Percentiles rank a stretch among this genome's conserved stretches.
phyloP scores from a whole-genome alignment of 2,113 vertebrate species.

The human region DNA sequence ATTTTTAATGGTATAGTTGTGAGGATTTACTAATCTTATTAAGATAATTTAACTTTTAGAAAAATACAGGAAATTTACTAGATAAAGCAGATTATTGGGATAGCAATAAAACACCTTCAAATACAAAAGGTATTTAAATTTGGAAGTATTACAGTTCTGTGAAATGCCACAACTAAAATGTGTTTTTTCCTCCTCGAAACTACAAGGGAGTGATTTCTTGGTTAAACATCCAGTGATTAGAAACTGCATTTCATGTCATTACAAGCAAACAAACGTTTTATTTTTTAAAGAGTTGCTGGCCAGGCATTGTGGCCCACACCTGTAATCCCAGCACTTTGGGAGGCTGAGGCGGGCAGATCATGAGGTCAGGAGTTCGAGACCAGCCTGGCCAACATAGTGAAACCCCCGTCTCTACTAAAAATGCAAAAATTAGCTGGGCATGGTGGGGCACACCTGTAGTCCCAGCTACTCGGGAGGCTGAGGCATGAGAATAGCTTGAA shows the following conservation, averaged over 20 bases:
- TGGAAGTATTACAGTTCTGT: background rate
- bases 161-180: background rate
- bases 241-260: background rate
- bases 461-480: too few species aligned
- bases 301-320: too few species aligned
- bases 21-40: background rate
- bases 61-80: background rate
- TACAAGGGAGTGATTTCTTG: background rate
- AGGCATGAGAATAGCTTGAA: too few species aligned
- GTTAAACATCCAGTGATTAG: background rate
- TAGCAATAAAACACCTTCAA: background rate
- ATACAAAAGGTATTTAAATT: background rate
- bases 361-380: too few species aligned
- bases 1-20: background rate
- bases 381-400: too few species aligned
- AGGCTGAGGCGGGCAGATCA: too few species aligned
- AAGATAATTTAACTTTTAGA: slow-evolving; percentile 1
- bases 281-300: background rate
- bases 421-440: too few species aligned
- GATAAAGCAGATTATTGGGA: background rate
- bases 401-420: too few species aligned
- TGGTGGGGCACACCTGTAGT: too few species aligned
- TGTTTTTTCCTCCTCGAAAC: background rate
- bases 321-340: too few species aligned
- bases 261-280: background rate